Percentiles rank a stretch among this genome's conserved stretches.
phyloP scores from a whole-genome alignment of 2,888 invertebrate species.

The Polyommatus icarus region DNA sequence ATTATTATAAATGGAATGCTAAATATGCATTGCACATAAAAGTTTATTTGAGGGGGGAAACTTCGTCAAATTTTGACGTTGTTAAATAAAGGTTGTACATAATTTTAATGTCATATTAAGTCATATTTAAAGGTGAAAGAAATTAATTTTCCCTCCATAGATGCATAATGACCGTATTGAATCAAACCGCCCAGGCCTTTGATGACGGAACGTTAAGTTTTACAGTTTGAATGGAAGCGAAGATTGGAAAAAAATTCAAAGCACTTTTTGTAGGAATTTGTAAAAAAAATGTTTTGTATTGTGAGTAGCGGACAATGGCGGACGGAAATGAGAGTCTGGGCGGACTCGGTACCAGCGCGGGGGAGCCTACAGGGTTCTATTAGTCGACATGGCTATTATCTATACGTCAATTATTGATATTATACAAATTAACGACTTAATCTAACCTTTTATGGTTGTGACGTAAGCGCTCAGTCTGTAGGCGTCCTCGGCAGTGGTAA shows the following conservation, averaged over 20 bases:
- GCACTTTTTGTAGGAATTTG: slow-evolving; percentile 77
- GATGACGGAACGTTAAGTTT: slow-evolving; percentile 71
- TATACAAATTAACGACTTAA: neutral
- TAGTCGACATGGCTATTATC: neutral
- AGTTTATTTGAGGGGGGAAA: no score
- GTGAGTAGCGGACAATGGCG: slow-evolving; percentile 75
- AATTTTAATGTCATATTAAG: no score
- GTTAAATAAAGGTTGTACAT: no score
- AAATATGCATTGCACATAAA: no score
- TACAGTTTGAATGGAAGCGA: slow-evolving; percentile 72
- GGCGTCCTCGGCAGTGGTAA: no score
- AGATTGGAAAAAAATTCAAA: slow-evolving; percentile 78
- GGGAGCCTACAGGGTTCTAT: slow-evolving; percentile 41
- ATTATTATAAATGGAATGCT: no score
- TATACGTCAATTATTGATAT: neutral
- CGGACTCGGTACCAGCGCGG: slow-evolving; percentile 72
- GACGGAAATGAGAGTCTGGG: slow-evolving; percentile 79
- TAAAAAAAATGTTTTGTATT: slow-evolving; percentile 78
- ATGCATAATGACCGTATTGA: slow-evolving; percentile 40
- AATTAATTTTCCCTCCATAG: slow-evolving; percentile 33
- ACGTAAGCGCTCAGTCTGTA: no score
- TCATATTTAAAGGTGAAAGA: neutral
- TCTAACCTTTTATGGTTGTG: no score
- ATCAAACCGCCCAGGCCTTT: slow-evolving; percentile 54
- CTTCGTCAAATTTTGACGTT: no score